Base-by-base conservation (phyloP, 2,797 vertebrate genomes). In the Rhinogobio ventralis region DNA sequence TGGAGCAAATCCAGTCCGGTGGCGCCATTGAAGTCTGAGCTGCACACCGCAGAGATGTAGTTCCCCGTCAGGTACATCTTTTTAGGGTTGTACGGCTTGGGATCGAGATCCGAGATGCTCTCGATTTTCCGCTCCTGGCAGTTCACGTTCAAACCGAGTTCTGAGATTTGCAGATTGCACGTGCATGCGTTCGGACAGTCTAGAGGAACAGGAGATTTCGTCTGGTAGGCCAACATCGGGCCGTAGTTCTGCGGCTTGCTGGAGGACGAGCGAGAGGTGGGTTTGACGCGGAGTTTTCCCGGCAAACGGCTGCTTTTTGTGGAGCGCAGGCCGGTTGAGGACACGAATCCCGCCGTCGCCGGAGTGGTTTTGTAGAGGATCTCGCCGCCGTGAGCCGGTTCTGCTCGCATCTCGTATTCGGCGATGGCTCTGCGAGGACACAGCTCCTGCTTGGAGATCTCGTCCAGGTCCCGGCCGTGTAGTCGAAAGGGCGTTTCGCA, bases 41-140 rank as follows among this genome's bases (percentile, higher is more conserved):
- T 94, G 74, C 94, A 96, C 81, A 99, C 97, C 67, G 96, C 90
- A 2, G 95, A 93, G 66, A 99, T 98, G 86, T 96, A 97, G 90
- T 99, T 99, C 64, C 98, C 98, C 0, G 98, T 99, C 64, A 99
- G 94, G 88, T 99, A 99, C 97, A 99, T 98, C 93, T 99, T 99
- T 92, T 99, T 99, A 57, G 98, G 98, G 85, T 99, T 99, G 91
- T 98, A 99, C 53, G 98, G 98, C 93, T 99, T 99, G 86, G 98
- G 98, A 88, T 96, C 94, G 89, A 99, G 94, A 74, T 99, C 97
- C 0, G 97, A 96, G 75, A 99, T 97, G 72, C 95, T 96, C 90
- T 98, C 96, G 0, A 99, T 98, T 92, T 98, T 98, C 84, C 97
- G 94, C 90, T 99, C 98, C 90, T 99, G 98, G 92, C 98, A 99